Evolutionary conservation across 2,888 invertebrate genomes (phyloP).

Genomic region (Tiliacea aurago): DNA sequence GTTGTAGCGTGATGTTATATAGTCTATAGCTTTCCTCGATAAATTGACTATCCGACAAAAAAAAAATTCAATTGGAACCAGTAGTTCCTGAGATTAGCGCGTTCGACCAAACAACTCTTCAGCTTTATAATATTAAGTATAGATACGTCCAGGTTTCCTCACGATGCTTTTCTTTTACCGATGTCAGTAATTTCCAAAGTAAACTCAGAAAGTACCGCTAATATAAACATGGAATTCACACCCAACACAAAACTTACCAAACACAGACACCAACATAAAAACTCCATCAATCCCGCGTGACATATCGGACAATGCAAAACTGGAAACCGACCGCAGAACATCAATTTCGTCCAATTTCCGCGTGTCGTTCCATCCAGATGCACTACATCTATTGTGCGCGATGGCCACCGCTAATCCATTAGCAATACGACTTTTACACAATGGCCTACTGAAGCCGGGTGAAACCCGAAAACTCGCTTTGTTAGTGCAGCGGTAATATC

Average conservation of each 20-base stretch:
- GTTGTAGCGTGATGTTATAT: too few relatives aligned
- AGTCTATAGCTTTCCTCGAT: too few relatives aligned
- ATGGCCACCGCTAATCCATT: conserved; percentile 86
- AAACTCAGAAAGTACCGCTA: too few relatives aligned
- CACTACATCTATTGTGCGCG: conserved; percentile 67
- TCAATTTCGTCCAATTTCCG: conserved; percentile 76
- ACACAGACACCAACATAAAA: conserved; percentile 37
- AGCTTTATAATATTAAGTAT: too few relatives aligned
- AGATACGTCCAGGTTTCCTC: too few relatives aligned
- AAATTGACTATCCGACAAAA: too few relatives aligned
- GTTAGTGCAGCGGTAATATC: conserved; percentile 54
- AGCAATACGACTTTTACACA: conserved; percentile 84
- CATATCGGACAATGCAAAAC: conserved; percentile 65
- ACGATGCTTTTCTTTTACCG: too few relatives aligned
- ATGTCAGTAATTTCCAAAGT: too few relatives aligned
- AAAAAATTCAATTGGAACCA: too few relatives aligned
- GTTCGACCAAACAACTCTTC: too few relatives aligned
- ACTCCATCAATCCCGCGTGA: conserved; percentile 54
- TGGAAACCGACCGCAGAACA: conserved; percentile 67
- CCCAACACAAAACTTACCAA: conserved; percentile 1
- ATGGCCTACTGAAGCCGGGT: conserved; percentile 74
- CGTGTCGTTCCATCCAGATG: conserved; percentile 67
- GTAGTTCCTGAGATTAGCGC: too few relatives aligned
- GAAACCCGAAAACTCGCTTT: conserved; percentile 71
- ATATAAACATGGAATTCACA: not conserved